Base-by-base conservation (phyloP, 2,113 vertebrate genomes). In the Tyrannus savana region DNA sequence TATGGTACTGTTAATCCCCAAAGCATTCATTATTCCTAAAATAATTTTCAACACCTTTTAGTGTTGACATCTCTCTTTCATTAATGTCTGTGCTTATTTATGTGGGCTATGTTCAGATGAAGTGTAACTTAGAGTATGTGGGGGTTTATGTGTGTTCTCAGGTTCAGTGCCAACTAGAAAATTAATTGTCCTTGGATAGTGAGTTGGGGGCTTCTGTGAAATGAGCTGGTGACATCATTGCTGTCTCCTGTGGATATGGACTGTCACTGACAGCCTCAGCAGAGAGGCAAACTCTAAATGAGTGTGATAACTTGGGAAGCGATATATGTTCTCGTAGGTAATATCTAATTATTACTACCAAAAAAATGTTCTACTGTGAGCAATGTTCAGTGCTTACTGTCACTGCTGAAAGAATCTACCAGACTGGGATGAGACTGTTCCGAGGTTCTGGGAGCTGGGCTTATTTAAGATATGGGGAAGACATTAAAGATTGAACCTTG, bases 1-100 rank as follows among this genome's bases (percentile, higher is more conserved):
- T 93, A 96, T 94, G 95, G 85, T 92, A 79, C 90, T 93, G 78
- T 67, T 96, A 97, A 97, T 97, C 92, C 53, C 46, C 4, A 14
- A 95, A 95, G 88, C 53, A 87, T 93, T 90, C 9, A 2, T 88
- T 95, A 89, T 35, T 87, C 80, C 89, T 85, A 84, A 83, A 88
- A 83, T 76, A 89, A 86, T 95, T 95, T 92, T 93, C 87, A 89
- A 49, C 87, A 87, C 73, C 52, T 91, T 76, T 97, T 71, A 86
- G 68, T 79, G 75, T 60, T 93, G 69, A 71, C 72, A 49, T 78
- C 47, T 73, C 60, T 69, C 89, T 79, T 75, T 89, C 50, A 69
- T 80, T 85, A 86, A 68, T 14, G 14, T 75, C 42, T 4, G 0
- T 88, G 19, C 42, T 91, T 89, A 87, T 80, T 87, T 85, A 49